These are phyloP conservation scores for Australoheros facetus DNA, from an alignment of 2,797 vertebrate species.

Conservation along the genomic window DNA sequence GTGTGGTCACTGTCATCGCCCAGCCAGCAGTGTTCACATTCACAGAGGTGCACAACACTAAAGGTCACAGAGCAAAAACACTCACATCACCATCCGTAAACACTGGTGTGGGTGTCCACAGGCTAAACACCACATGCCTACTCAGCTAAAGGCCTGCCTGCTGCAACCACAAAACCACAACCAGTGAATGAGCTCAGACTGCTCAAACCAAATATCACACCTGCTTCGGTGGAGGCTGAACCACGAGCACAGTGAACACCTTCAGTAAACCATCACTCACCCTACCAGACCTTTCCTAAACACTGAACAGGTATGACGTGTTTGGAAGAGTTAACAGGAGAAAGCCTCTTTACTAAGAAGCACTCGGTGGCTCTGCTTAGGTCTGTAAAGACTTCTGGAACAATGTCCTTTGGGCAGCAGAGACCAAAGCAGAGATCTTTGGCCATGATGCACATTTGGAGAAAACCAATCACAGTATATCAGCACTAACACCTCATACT, in stretches of 20 bases:
- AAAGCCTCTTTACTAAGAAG: no score
- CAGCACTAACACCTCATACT: no score
- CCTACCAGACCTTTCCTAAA: no score
- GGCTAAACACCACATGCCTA: not conserved
- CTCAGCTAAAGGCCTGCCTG: not conserved
- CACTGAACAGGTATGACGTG: no score
- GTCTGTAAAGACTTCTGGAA: no score
- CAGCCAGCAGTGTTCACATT: not conserved
- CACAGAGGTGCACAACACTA: not conserved
- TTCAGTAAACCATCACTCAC: not conserved
- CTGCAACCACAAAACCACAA: not conserved
- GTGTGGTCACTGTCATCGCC: not conserved
- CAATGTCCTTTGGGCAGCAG: no score
- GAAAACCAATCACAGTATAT: no score
- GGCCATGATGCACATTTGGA: no score
- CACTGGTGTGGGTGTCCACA: not conserved
- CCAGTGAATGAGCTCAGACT: not conserved
- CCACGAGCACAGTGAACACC: not conserved
- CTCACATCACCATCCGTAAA: not conserved
- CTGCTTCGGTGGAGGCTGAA: not conserved
- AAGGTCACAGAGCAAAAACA: not conserved
- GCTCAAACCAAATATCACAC: not conserved
- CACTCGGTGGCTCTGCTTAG: no score
- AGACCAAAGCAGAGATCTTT: no score
- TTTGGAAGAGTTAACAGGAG: no score